These are phyloP conservation scores for Oconnorella tubifera DNA, from an alignment of 2,888 invertebrate genomes.

Conservation along the genomic window DNA sequence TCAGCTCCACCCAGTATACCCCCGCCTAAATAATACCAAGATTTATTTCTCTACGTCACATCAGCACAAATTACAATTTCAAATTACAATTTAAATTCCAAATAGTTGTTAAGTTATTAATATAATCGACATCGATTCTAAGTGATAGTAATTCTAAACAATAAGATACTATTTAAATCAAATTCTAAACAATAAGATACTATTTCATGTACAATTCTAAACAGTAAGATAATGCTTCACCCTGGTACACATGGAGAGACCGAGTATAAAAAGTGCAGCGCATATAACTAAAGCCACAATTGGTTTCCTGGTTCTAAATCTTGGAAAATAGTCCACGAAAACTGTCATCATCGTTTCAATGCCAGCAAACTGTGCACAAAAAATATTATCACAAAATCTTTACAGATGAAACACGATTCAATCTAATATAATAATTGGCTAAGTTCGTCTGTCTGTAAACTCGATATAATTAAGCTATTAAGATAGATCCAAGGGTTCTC, in stretches of 20 bases:
- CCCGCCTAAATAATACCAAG: slow-evolving; percentile 30
- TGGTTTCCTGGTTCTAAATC: slow-evolving; percentile 19
- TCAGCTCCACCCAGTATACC: slow-evolving; percentile 37
- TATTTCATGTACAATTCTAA: too few species aligned
- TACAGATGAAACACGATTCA: not conserved
- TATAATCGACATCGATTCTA: not conserved
- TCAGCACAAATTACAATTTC: too few species aligned
- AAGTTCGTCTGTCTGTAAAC: too few species aligned
- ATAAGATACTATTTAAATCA: too few species aligned
- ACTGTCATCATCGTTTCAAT: slow-evolving; percentile 37
- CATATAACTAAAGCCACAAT: slow-evolving; percentile 24
- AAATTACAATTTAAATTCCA: not conserved
- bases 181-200: too few species aligned
- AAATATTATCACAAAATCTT: not conserved
- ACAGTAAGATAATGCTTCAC: too few species aligned
- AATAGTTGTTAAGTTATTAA: not conserved
- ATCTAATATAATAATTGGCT: too few species aligned
- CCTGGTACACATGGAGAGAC: slow-evolving; percentile 30
- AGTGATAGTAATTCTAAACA: slow-evolving; percentile 14
- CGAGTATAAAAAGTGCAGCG: slow-evolving; percentile 27
- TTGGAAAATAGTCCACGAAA: slow-evolving; percentile 22
- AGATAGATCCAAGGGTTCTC: too few species aligned
- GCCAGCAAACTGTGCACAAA: slow-evolving; percentile 31
- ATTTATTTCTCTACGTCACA: too few species aligned
- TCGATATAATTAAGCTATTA: too few species aligned